Evolutionary conservation across 2,797 vertebrate species (phyloP).

Genomic region (Falco cherrug): DNA sequence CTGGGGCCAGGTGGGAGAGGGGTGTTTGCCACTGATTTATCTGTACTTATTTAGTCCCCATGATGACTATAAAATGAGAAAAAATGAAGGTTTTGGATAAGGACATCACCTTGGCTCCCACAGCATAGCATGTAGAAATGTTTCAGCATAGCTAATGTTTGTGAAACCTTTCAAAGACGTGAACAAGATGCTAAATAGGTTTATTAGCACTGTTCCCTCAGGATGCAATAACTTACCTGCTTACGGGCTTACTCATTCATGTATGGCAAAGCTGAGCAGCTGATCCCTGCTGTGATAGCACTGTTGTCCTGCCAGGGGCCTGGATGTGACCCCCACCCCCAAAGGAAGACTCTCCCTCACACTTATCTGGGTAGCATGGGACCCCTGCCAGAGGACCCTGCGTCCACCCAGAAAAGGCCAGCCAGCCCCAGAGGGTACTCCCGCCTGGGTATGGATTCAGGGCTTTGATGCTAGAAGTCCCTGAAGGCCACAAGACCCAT

Average conservation of each 20-base stretch:
- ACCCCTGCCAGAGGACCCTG: background rate
- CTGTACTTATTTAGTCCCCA: background rate
- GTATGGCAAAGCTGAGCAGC: background rate
- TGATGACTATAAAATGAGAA: background rate
- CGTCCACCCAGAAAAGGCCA: background rate
- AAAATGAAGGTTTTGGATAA: background rate
- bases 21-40: background rate
- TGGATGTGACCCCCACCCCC: fast-evolving
- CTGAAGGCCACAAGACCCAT: fast-evolving
- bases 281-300: background rate
- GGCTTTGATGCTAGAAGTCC: background rate
- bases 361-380: background rate
- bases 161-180: background rate
- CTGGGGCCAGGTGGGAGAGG: background rate
- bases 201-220: background rate
- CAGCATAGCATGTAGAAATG: background rate
- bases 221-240: background rate
- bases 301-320: background rate
- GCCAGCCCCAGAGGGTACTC: background rate
- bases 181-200: background rate
- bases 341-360: background rate
- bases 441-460: background rate
- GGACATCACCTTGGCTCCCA: background rate
- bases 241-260: background rate
- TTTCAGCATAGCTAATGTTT: background rate